These are phyloP conservation scores for Globicephala melas DNA, from an alignment of 2,113 vertebrate genomes.

Conservation along the genomic window DNA sequence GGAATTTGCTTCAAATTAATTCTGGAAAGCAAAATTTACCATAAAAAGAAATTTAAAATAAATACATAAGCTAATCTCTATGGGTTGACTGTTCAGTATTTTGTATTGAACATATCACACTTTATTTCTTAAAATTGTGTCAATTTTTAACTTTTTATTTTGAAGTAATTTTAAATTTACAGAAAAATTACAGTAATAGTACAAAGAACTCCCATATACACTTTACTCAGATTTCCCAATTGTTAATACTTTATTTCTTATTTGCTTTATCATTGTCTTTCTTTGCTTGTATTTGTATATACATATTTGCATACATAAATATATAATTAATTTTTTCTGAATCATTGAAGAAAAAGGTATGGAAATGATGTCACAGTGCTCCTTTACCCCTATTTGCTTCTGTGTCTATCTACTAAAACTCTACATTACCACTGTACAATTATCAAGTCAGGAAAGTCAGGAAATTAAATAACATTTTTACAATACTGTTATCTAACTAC, in stretches of 20 bases:
- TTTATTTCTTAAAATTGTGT: conserved; percentile 20
- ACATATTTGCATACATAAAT: not conserved
- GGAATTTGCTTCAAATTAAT: not conserved
- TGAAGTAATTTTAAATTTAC: not conserved
- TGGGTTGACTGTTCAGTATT: not conserved
- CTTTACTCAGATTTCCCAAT: not conserved
- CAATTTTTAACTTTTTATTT: not conserved
- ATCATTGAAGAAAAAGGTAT: not conserved
- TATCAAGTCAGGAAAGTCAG: not conserved
- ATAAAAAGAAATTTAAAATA: not conserved
- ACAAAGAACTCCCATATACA: not conserved
- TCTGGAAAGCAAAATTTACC: not conserved
- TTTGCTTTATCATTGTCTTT: not conserved
- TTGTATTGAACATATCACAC: not conserved
- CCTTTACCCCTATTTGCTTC: not conserved
- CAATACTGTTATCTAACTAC: not conserved
- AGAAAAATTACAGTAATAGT: not conserved
- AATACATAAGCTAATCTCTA: not conserved
- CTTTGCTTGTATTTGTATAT: not conserved
- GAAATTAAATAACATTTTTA: not conserved
- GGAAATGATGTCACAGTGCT: not conserved
- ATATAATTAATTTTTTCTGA: not conserved
- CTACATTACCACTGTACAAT: not conserved
- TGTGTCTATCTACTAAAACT: not conserved
- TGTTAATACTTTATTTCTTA: not conserved